Evolutionary conservation across 1,140 invertebrate species (phyloP).

Genomic region (Cotesia typhae): DNA sequence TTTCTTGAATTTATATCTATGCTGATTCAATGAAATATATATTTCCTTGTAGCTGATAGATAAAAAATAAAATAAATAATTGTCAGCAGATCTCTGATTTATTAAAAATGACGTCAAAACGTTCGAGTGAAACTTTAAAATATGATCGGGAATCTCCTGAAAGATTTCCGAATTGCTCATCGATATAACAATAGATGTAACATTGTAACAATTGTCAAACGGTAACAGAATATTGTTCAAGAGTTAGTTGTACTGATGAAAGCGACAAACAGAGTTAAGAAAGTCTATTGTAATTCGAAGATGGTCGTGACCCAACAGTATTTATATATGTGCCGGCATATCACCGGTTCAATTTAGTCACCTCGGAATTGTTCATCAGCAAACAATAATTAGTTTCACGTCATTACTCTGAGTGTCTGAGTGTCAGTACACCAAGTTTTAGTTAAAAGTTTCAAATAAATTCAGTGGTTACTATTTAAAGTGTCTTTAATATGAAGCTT

Average conservation of each 20-base stretch:
- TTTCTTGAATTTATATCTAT: too few relatives aligned
- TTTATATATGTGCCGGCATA: constrained; percentile 65
- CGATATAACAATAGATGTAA: constrained; percentile 39
- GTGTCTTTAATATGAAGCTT: too few relatives aligned
- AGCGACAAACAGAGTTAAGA: constrained; percentile 56
- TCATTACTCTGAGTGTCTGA: constrained; percentile 9
- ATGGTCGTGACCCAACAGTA: constrained; percentile 64
- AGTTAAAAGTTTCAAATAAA: constrained; percentile 41
- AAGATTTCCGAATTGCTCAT: constrained; percentile 32
- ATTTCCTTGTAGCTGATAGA: too few relatives aligned
- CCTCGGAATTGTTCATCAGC: constrained; percentile 52
- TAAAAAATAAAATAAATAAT: too few relatives aligned
- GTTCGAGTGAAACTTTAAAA: too few relatives aligned
- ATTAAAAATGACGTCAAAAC: too few relatives aligned
- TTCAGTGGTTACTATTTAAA: not conserved
- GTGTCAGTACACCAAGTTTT: constrained; percentile 13
- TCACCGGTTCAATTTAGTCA: constrained; percentile 58
- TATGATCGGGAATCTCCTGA: not conserved
- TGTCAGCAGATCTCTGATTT: too few relatives aligned
- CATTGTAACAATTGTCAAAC: constrained; percentile 48
- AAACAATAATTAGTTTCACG: constrained; percentile 52
- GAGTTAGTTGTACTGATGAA: constrained; percentile 59
- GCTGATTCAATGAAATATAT: too few relatives aligned
- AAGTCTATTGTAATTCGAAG: constrained; percentile 67
- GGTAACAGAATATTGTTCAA: constrained; percentile 61